Percentiles rank a stretch among this genome's conserved stretches.
These are phyloP conservation scores for Brassicogethes aeneus DNA, from an alignment of 2,888 invertebrate species.

Conservation along the genomic window DNA sequence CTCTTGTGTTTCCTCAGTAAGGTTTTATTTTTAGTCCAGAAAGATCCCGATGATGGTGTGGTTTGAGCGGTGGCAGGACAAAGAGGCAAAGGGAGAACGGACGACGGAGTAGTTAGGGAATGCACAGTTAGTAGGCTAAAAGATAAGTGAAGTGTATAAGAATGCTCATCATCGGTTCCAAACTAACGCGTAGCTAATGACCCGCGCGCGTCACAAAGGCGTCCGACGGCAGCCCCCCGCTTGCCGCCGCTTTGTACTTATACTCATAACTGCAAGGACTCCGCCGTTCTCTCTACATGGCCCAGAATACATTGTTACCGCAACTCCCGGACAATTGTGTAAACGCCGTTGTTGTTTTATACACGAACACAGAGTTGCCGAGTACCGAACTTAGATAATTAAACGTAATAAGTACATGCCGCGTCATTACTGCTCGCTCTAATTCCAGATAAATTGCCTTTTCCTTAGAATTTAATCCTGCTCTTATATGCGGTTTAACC, in stretches of 20 bases:
- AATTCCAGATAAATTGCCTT: background rate
- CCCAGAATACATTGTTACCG: background rate
- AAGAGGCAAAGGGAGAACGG: constrained; percentile 20
- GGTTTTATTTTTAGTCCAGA: background rate
- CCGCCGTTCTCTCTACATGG: too few relatives aligned
- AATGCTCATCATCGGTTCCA: constrained; percentile 37
- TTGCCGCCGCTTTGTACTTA: constrained; percentile 16
- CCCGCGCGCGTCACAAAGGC: constrained; percentile 37
- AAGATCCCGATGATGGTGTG: background rate
- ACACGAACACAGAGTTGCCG: background rate
- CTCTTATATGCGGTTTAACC: too few relatives aligned
- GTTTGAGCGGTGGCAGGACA: constrained; percentile 18
- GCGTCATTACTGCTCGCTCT: background rate
- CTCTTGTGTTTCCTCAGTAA: background rate
- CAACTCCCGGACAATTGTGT: background rate
- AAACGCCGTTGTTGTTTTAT: background rate
- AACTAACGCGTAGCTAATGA: constrained; percentile 37
- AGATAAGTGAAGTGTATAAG: constrained; percentile 32
- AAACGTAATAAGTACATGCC: background rate
- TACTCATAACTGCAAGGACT: constrained; percentile 19
- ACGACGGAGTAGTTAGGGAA: constrained; percentile 12
- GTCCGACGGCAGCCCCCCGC: constrained; percentile 21
- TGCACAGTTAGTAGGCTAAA: constrained; percentile 19
- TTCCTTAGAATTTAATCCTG: background rate
- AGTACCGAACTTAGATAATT: background rate